Conservation (phyloP, 2,888 invertebrate genomes). For the Apamea epomidion region DNA sequence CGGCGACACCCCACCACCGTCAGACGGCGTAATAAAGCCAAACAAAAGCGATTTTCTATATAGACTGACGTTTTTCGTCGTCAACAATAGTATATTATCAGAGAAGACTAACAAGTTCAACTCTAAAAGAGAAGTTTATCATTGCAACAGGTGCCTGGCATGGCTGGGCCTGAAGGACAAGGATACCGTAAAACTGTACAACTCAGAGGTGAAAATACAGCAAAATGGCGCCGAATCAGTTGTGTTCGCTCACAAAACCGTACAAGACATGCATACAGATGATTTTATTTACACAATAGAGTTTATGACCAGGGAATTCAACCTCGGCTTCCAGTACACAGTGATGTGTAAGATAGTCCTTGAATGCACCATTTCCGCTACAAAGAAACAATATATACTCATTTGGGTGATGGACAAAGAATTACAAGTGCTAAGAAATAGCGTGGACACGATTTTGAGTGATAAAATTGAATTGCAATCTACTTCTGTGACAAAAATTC, state of each 20-base stretch:
- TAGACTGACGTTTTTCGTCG: slow-evolving; percentile 89
- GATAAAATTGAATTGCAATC: slow-evolving; percentile 83
- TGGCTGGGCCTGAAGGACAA: slow-evolving; percentile 90
- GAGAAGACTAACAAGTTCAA: slow-evolving; percentile 87
- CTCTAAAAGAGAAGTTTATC: slow-evolving; percentile 83
- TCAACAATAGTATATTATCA: slow-evolving; percentile 82
- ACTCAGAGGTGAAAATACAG: slow-evolving; percentile 89
- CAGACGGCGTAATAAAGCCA: slow-evolving; percentile 81
- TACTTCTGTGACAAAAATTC: slow-evolving; percentile 89
- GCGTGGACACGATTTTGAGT: slow-evolving; percentile 71
- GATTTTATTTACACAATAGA: slow-evolving; percentile 90
- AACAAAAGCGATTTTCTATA: slow-evolving; percentile 90
- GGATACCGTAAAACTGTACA: slow-evolving; percentile 89
- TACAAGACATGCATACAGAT: slow-evolving; percentile 76
- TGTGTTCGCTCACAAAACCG: slow-evolving; percentile 77
- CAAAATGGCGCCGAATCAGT: slow-evolving; percentile 71
- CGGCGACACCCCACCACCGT: slow-evolving; percentile 64
- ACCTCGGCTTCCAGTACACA: slow-evolving; percentile 86
- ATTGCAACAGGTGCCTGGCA: slow-evolving; percentile 90
- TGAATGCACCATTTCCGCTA: slow-evolving; percentile 83
- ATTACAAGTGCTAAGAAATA: slow-evolving; percentile 86
- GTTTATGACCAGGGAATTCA: slow-evolving; percentile 86
- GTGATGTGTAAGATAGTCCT: slow-evolving; percentile 90
- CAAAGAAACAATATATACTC: slow-evolving; percentile 88
- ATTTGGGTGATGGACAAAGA: slow-evolving; percentile 92